Conservation (phyloP, 2,797 vertebrate species). For the Girardinus metallicus region DNA sequence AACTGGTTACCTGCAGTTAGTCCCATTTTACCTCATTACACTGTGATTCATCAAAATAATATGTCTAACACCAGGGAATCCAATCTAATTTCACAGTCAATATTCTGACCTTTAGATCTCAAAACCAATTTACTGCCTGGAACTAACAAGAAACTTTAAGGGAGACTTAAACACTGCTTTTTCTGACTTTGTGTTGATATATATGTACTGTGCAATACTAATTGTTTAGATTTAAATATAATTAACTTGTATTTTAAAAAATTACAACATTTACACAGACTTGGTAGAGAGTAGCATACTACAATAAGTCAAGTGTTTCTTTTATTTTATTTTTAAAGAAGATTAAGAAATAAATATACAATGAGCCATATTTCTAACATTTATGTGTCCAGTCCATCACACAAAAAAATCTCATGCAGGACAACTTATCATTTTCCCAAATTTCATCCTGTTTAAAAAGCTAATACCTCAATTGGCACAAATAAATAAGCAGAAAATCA, state of each 20-base stretch:
- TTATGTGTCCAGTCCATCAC: neutral
- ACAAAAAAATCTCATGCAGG: neutral
- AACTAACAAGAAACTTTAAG: slow-evolving; percentile 6
- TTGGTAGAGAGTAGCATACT: neutral
- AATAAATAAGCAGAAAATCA: slow-evolving; percentile 26
- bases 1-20: slow-evolving; percentile 25
- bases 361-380: neutral
- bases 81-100: slow-evolving; percentile 47
- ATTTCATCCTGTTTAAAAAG: slow-evolving; percentile 19
- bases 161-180: slow-evolving; percentile 1
- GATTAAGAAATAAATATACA: neutral
- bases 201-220: no score
- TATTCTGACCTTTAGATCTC: slow-evolving; percentile 36
- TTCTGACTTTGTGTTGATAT: slow-evolving; percentile 20
- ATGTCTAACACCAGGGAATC: slow-evolving; percentile 14
- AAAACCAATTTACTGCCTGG: slow-evolving; percentile 19
- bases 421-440: slow-evolving; percentile 7
- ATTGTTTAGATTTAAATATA: no score
- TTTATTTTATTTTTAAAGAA: neutral
- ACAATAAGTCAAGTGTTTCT: neutral
- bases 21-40: slow-evolving; percentile 27
- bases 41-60: slow-evolving; percentile 24
- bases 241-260: no score
- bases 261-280: no score
- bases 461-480: slow-evolving; percentile 48